Conservation (phyloP, 2,888 invertebrate genomes). For the Philereme vetulata region DNA sequence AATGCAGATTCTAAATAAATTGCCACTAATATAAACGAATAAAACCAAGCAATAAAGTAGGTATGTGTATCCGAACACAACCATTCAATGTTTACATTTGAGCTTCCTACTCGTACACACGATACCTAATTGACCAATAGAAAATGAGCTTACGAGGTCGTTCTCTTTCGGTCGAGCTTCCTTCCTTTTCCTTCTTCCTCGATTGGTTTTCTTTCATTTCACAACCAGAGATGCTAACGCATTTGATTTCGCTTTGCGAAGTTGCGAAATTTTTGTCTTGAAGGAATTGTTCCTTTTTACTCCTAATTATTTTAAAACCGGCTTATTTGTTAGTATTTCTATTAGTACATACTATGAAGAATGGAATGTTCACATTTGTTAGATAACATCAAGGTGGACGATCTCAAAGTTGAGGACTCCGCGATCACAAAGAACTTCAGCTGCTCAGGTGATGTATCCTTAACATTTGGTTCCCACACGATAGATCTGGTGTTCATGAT, state of each 20-base stretch:
- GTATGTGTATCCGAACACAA: too few species aligned
- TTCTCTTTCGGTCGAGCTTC: slow-evolving; percentile 45
- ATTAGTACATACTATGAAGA: slow-evolving; percentile 66
- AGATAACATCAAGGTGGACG: slow-evolving; percentile 85
- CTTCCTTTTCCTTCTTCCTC: slow-evolving; percentile 32
- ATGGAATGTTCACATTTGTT: slow-evolving; percentile 89
- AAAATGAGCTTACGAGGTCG: slow-evolving; percentile 25
- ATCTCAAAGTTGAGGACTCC: slow-evolving; percentile 75
- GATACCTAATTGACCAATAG: too few species aligned
- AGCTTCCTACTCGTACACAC: too few species aligned
- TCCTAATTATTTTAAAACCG: slow-evolving; percentile 58
- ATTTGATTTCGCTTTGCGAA: slow-evolving; percentile 22
- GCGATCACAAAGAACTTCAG: slow-evolving; percentile 85
- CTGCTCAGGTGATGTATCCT: slow-evolving; percentile 84
- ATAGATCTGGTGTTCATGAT: slow-evolving; percentile 31
- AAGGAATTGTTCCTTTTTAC: slow-evolving; percentile 37
- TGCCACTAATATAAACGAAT: too few species aligned
- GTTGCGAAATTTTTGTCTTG: slow-evolving; percentile 36
- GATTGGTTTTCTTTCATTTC: slow-evolving; percentile 17
- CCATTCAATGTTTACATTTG: too few species aligned
- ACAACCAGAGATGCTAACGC: too few species aligned
- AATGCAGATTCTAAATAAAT: too few species aligned
- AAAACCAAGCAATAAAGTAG: too few species aligned
- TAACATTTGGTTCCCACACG: slow-evolving; percentile 43
- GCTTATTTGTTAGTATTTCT: slow-evolving; percentile 49